A percentile compares a stretch with the other conserved stretches of the same genome.
These are phyloP conservation scores for Cephalophus harveyi DNA, from an alignment of 2,113 vertebrate species.

Conservation along the genomic window DNA sequence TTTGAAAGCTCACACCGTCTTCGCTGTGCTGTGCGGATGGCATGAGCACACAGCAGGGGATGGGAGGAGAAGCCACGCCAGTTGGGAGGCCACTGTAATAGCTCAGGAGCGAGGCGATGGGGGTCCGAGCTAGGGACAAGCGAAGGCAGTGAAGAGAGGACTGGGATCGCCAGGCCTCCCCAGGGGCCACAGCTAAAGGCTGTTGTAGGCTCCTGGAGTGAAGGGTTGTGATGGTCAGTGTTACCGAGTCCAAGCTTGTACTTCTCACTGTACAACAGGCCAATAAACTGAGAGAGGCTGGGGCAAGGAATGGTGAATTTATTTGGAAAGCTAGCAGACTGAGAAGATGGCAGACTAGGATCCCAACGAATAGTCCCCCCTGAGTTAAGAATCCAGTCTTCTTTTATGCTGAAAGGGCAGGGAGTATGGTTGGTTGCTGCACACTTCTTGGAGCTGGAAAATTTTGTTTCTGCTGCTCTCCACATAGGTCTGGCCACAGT, in stretches of 20 bases:
- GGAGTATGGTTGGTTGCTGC: background rate
- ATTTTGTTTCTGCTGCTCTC: background rate
- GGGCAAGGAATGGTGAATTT: background rate
- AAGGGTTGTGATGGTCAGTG: background rate
- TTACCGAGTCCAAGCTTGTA: background rate
- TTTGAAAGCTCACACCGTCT: background rate
- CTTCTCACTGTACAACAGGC: background rate
- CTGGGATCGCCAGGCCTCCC: background rate
- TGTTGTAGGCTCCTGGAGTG: background rate
- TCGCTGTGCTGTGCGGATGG: background rate
- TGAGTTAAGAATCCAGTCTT: background rate
- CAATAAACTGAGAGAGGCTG: background rate
- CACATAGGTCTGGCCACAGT: background rate
- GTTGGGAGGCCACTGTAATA: background rate
- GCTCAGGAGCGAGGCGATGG: background rate
- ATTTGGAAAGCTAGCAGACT: background rate
- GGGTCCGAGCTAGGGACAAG: background rate
- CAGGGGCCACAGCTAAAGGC: too few relatives aligned
- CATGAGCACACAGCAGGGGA: accelerated
- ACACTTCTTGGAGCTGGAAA: background rate
- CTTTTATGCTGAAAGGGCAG: background rate
- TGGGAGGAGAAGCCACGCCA: background rate
- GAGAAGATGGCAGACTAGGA: background rate
- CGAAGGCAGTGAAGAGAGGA: background rate
- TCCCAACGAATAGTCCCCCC: background rate